A percentile compares a stretch with the other conserved stretches of the same genome.
phyloP scores from a whole-genome alignment of 2,797 vertebrate species.

The Psittacula derbiana region DNA sequence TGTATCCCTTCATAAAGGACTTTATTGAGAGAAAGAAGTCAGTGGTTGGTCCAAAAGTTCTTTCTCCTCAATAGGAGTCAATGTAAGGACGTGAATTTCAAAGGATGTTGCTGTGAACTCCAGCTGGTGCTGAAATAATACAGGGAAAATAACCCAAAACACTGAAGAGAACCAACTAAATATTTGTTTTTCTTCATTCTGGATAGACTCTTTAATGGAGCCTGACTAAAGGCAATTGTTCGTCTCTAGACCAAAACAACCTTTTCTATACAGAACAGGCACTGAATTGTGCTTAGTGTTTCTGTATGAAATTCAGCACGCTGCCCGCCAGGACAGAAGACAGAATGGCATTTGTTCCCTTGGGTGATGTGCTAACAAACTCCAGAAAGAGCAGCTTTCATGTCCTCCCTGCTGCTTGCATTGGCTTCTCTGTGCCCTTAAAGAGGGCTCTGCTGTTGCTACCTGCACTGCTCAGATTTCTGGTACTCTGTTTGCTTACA shows the following conservation, averaged over 20 bases:
- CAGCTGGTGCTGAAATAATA: conserved; percentile 4
- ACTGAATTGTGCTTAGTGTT: conserved; percentile 65
- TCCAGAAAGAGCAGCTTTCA: conserved; percentile 43
- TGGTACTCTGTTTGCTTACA: conserved; percentile 48
- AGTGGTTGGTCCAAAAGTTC: neutral
- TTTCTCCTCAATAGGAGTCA: neutral
- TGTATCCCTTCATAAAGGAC: neutral
- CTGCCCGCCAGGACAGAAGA: conserved; percentile 25
- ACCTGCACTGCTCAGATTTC: conserved; percentile 49
- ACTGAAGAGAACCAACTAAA: conserved; percentile 10
- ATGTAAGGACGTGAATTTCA: neutral
- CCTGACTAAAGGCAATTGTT: conserved; percentile 48
- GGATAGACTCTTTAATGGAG: conserved; percentile 62
- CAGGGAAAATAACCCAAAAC: conserved; percentile 2
- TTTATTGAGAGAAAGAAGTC: neutral
- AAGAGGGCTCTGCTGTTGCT: neutral
- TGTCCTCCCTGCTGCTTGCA: neutral
- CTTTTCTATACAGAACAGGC: conserved; percentile 61
- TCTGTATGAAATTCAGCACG: conserved; percentile 41
- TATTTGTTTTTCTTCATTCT: conserved; percentile 57
- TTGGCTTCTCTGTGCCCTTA: neutral
- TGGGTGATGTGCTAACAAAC: conserved; percentile 53
- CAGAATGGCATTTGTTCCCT: conserved; percentile 65
- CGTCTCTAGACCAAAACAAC: conserved; percentile 61
- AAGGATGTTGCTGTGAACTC: neutral